A percentile compares a stretch with the other conserved stretches of the same genome.
Conservation (phyloP, 2,113 vertebrate genomes). For the Oophaga pumilio region DNA sequence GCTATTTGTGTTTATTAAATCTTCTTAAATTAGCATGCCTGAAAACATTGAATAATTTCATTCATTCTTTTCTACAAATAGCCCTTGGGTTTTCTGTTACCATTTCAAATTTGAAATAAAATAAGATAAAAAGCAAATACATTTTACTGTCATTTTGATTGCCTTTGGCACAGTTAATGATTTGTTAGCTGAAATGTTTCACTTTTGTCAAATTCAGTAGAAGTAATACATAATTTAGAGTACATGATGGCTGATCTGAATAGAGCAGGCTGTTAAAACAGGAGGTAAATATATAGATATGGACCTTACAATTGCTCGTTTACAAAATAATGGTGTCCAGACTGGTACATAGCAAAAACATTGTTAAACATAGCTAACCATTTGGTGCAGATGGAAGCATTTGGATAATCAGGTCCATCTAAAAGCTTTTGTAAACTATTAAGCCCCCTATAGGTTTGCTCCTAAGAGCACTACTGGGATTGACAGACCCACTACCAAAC, state of each 20-base stretch:
- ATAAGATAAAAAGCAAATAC: conserved; percentile 32
- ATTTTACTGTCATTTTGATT: conserved; percentile 20
- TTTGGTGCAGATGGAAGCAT: neutral
- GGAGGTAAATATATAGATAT: neutral
- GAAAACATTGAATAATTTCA: conserved; percentile 35
- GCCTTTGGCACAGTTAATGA: conserved; percentile 9
- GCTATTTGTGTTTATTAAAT: conserved; percentile 43
- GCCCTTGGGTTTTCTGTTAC: conserved; percentile 38
- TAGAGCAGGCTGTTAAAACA: neutral
- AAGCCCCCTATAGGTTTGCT: too few relatives aligned
- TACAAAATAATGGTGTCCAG: neutral
- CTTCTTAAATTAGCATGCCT: conserved; percentile 19
- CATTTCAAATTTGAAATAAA: conserved; percentile 8
- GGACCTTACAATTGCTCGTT: neutral
- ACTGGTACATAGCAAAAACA: neutral
- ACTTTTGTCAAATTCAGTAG: neutral
- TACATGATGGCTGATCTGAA: neutral
- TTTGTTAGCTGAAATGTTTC: conserved; percentile 2
- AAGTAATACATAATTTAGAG: neutral
- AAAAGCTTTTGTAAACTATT: neutral
- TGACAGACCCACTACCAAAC: too few relatives aligned
- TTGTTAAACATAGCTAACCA: neutral
- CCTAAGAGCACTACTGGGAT: too few relatives aligned
- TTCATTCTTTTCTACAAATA: conserved; percentile 27
- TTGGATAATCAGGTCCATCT: neutral